These are phyloP conservation scores for Cerastoderma edule DNA, from an alignment of 2,888 invertebrate genomes.

Conservation along the genomic window DNA sequence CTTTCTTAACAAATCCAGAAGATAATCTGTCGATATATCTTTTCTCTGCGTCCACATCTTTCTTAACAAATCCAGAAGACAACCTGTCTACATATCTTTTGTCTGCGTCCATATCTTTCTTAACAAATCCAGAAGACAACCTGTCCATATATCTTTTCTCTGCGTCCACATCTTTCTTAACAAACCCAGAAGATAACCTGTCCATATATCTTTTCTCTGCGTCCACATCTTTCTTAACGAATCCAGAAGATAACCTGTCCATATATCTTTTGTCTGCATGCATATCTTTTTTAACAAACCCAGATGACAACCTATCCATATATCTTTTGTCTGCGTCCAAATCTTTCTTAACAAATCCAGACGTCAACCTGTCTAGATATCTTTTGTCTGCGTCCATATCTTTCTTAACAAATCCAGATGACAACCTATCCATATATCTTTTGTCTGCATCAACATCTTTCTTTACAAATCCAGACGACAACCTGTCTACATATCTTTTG, in stretches of 20 bases:
- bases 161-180: constrained; percentile 19
- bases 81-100: constrained; percentile 27
- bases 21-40: constrained; percentile 10
- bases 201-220: constrained; percentile 34
- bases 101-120: constrained; percentile 14
- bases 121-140: constrained; percentile 19
- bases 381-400: constrained; percentile 10
- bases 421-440: constrained; percentile 13
- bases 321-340: constrained; percentile 1
- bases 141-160: constrained; percentile 34
- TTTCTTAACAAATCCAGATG: constrained; percentile 30
- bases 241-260: constrained; percentile 18
- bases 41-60: constrained; percentile 5
- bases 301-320: constrained; percentile 18
- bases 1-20: constrained; percentile 37
- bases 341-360: constrained; percentile 27
- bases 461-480: constrained; percentile 31
- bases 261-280: no score
- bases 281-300: constrained; percentile 19
- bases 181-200: constrained; percentile 33
- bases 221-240: constrained; percentile 13
- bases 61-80: constrained; percentile 29
- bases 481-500: constrained; percentile 17
- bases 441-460: constrained; percentile 20
- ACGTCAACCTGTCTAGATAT: constrained; percentile 14